Percentiles rank a stretch among this genome's conserved stretches.
Evolutionary conservation across 2,113 vertebrate genomes (phyloP).

Genomic region (Corythoichthys intestinalis): DNA sequence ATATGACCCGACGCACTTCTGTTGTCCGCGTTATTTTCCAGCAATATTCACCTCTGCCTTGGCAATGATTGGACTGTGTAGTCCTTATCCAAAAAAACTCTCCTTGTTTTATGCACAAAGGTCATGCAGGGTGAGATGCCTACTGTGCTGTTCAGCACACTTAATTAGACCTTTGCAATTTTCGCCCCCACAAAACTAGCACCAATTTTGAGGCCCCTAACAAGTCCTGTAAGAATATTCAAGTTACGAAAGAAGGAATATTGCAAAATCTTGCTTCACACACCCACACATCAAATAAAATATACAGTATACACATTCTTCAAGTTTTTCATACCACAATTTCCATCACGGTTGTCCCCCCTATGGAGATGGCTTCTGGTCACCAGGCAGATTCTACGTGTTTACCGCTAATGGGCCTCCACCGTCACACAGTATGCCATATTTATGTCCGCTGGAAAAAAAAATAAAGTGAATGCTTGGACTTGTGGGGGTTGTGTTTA

Average conservation of each 20-base stretch:
- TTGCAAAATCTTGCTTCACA: conserved; percentile 4
- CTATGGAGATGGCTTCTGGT: conserved; percentile 59
- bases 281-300: conserved; percentile 16
- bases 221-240: conserved; percentile 37
- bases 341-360: conserved; percentile 40
- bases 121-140: conserved; percentile 53
- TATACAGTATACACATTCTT: conserved; percentile 11
- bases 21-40: conserved; percentile 1
- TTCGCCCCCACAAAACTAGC: conserved; percentile 40
- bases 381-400: conserved; percentile 55
- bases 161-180: conserved; percentile 55
- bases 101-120: conserved; percentile 51
- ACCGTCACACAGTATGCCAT: conserved; percentile 31
- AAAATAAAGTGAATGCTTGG: conserved; percentile 17
- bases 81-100: conserved; percentile 25
- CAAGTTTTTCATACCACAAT: conserved; percentile 37
- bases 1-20: conserved; percentile 15
- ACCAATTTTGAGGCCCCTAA: conserved; percentile 44
- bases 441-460: conserved; percentile 44
- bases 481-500: conserved; percentile 36
- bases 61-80: conserved; percentile 1
- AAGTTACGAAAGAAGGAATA: conserved; percentile 30
- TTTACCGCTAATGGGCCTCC: conserved; percentile 63
- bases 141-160: conserved; percentile 34
- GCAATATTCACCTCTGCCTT: conserved; percentile 28